Evolutionary conservation across 2,797 vertebrate species (phyloP).

Genomic region (Hyperoplus immaculatus): DNA sequence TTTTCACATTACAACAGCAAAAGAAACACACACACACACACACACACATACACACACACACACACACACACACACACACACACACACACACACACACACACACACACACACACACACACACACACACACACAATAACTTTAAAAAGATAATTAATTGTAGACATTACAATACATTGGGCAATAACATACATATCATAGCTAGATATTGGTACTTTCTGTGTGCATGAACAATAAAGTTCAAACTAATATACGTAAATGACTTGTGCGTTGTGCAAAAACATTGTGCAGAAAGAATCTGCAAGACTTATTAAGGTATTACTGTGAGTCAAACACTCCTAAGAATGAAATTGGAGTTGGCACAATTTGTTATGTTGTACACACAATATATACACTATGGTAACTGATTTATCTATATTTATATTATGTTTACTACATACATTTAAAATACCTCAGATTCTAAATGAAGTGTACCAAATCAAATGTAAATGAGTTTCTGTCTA

Average conservation of each 20-base stretch:
- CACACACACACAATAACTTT: neutral
- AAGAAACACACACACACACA: neutral
- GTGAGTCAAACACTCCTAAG: constrained; percentile 2
- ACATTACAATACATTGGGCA: neutral
- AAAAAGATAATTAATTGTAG: neutral
- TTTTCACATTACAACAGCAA: neutral
- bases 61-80: too few species aligned
- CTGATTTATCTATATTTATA: neutral
- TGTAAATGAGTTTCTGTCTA: constrained; percentile 15
- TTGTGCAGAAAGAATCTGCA: constrained; percentile 22
- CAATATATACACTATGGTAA: constrained; percentile 1
- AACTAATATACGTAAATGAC: constrained; percentile 10
- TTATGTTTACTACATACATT: neutral
- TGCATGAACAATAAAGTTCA: constrained; percentile 2
- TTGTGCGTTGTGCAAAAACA: constrained; percentile 1
- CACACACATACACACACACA: too few species aligned
- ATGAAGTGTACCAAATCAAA: constrained; percentile 10
- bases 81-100: too few species aligned
- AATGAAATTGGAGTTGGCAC: neutral
- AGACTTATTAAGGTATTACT: neutral
- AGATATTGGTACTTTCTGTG: neutral
- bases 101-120: too few species aligned
- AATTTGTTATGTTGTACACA: neutral
- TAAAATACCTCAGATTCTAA: neutral
- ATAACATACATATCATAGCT: neutral